phyloP scores from a whole-genome alignment of 2,797 vertebrate species.

The Cirrhinus molitorella region DNA sequence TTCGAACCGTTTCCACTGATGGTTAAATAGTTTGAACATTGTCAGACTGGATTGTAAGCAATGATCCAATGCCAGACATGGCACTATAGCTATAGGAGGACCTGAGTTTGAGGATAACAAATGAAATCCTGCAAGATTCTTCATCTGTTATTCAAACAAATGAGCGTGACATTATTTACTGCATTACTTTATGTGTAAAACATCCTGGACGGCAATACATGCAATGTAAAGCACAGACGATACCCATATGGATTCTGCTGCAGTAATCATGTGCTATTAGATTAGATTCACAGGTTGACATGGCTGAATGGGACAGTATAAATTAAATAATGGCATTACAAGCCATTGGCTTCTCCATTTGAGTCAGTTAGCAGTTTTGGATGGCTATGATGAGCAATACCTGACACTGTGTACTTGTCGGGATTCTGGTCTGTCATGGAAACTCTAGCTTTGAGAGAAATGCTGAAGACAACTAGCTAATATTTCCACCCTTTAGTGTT shows the following conservation, averaged over 20 bases:
- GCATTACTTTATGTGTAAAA: not conserved
- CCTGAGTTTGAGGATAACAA: slow-evolving; percentile 11
- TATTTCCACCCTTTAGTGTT: slow-evolving; percentile 91
- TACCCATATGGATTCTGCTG: not conserved
- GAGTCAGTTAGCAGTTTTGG: not conserved
- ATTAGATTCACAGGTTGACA: not conserved
- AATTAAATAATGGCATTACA: not conserved
- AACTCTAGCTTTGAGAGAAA: not conserved
- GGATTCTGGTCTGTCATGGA: slow-evolving; percentile 9
- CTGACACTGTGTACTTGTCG: slow-evolving; percentile 20
- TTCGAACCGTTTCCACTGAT: slow-evolving; percentile 4
- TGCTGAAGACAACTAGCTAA: slow-evolving; percentile 85
- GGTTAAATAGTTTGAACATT: not conserved
- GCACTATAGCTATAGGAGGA: slow-evolving; percentile 12
- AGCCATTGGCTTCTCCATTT: not conserved
- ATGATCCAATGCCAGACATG: not conserved
- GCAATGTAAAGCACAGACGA: slow-evolving; percentile 21
- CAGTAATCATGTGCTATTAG: not conserved
- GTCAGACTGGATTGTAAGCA: not conserved
- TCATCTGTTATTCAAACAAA: not conserved
- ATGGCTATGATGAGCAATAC: not conserved
- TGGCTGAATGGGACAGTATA: not conserved
- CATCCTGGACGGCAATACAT: slow-evolving; percentile 22
- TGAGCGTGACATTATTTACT: slow-evolving; percentile 11
- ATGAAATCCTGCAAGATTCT: slow-evolving; percentile 3